Evolutionary conservation across 2,797 vertebrate genomes (phyloP).

Genomic region (Enteromius treurensis): DNA sequence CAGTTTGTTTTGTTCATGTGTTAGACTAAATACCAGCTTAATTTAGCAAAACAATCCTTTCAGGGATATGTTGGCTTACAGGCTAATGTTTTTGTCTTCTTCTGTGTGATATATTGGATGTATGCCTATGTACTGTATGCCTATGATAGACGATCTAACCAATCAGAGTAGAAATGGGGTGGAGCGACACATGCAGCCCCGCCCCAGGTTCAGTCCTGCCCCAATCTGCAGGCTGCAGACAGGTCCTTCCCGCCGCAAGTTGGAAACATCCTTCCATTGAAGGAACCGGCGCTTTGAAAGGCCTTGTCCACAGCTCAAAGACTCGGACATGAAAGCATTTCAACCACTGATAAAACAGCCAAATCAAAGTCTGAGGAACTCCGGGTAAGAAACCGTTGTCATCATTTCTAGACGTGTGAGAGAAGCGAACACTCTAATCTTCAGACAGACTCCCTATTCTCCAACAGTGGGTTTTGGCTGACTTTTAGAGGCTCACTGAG

Average conservation of each 20-base stretch:
- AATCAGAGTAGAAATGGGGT: too few species aligned
- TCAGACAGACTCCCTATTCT: constrained; percentile 42
- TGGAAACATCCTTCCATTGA: constrained; percentile 6
- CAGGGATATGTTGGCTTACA: too few species aligned
- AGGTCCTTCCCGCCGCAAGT: not conserved
- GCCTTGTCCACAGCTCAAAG: not conserved
- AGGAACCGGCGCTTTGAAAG: constrained; percentile 7
- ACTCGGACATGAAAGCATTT: constrained; percentile 33
- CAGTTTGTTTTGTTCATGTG: too few species aligned
- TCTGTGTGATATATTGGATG: too few species aligned
- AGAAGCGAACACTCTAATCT: constrained; percentile 32
- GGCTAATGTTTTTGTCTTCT: too few species aligned
- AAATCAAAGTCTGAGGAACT: constrained; percentile 35
- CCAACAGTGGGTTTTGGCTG: constrained; percentile 9
- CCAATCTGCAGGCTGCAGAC: too few species aligned
- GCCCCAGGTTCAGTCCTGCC: too few species aligned
- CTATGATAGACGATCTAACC: too few species aligned
- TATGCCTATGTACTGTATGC: too few species aligned
- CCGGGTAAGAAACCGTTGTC: constrained; percentile 36
- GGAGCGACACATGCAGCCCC: too few species aligned
- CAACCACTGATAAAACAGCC: constrained; percentile 15
- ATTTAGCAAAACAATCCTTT: too few species aligned
- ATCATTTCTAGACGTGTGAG: constrained; percentile 38
- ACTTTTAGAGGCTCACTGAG: constrained; percentile 31
- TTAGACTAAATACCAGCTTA: too few species aligned